Evolutionary conservation across 2,113 vertebrate species (phyloP).

Genomic region (Anguilla rostrata): DNA sequence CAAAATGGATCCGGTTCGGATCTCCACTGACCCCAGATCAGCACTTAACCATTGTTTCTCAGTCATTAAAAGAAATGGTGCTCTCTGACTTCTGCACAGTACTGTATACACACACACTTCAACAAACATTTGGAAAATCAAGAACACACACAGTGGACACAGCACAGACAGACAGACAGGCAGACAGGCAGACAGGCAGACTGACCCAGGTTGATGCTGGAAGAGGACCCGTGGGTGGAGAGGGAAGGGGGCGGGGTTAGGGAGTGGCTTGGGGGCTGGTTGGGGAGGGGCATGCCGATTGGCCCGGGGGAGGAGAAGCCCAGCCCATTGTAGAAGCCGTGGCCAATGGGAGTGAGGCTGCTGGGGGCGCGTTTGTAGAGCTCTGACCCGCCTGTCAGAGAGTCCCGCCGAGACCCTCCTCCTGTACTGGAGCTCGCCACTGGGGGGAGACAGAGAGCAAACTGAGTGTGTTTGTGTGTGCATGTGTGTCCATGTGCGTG

Average conservation of each 20-base stretch:
- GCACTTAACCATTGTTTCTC: too few relatives aligned
- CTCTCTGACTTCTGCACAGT: too few relatives aligned
- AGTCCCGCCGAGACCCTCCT: conserved; percentile 93
- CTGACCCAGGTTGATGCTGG: conserved; percentile 95
- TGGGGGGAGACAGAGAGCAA: conserved; percentile 58
- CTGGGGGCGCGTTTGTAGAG: conserved; percentile 96
- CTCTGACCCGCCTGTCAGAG: conserved; percentile 92
- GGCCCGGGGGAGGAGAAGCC: conserved; percentile 97
- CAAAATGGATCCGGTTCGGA: too few relatives aligned
- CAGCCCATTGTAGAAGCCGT: conserved; percentile 96
- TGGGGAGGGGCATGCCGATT: conserved; percentile 96
- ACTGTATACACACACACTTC: background rate
- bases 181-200: background rate
- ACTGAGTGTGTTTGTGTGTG: too few relatives aligned
- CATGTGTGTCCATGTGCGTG: too few relatives aligned
- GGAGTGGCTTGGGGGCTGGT: conserved; percentile 94
- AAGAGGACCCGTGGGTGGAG: conserved; percentile 96
- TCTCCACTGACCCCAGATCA: too few relatives aligned
- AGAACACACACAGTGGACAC: background rate
- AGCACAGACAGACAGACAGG: background rate
- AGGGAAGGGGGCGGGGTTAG: conserved; percentile 95
- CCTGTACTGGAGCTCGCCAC: conserved; percentile 94
- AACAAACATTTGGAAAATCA: too few relatives aligned
- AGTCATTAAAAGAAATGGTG: too few relatives aligned
- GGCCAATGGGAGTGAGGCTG: conserved; percentile 94